A percentile compares a stretch with the other conserved stretches of the same genome.
phyloP scores from a whole-genome alignment of 2,888 invertebrate species.

The Vesta saturnalis region DNA sequence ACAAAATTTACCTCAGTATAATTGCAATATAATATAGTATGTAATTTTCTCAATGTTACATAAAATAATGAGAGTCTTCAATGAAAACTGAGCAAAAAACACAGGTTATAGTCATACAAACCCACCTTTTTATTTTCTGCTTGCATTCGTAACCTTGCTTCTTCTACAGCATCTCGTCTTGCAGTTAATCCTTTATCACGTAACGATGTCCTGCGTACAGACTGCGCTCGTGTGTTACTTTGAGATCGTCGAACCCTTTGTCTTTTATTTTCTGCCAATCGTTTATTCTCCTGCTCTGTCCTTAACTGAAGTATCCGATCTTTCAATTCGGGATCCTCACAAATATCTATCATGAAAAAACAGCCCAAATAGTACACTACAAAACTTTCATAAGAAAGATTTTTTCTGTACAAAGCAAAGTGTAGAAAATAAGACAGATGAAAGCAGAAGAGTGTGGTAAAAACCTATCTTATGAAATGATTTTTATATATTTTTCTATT shows the following conservation, averaged over 20 bases:
- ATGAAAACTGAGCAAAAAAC: no score
- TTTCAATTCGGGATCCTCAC: slow-evolving; percentile 94
- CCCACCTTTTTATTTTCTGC: slow-evolving; percentile 54
- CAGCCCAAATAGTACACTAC: not conserved
- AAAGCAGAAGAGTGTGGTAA: no score
- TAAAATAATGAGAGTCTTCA: no score
- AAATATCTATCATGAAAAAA: slow-evolving; percentile 92
- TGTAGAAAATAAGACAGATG: no score
- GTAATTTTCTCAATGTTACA: not conserved
- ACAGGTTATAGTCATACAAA: no score
- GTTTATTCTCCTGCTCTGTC: slow-evolving; percentile 83
- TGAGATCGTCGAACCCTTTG: slow-evolving; percentile 77
- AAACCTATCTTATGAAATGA: no score
- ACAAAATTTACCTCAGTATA: no score
- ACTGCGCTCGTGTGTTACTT: slow-evolving; percentile 86
- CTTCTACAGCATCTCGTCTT: slow-evolving; percentile 93
- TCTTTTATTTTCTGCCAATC: slow-evolving; percentile 69
- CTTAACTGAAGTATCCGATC: slow-evolving; percentile 88
- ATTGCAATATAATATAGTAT: no score
- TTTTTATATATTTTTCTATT: no score
- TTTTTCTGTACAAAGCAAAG: no score
- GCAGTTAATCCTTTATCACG: slow-evolving; percentile 93
- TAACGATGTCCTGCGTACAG: slow-evolving; percentile 91
- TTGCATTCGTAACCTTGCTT: slow-evolving; percentile 79
- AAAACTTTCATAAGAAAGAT: not conserved